Evolutionary conservation across 2,113 vertebrate species (phyloP).

Genomic region (Microtus oregoni): DNA sequence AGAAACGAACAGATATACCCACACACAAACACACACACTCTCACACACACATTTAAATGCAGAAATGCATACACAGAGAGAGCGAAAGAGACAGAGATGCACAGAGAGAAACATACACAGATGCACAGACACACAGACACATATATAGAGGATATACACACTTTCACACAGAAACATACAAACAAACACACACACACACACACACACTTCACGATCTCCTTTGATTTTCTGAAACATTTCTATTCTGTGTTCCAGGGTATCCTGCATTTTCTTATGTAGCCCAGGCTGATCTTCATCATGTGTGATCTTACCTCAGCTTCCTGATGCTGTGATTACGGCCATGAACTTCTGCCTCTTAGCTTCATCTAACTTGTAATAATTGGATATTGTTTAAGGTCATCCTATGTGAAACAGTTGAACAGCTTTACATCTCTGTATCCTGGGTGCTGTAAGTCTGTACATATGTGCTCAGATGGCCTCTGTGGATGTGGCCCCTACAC

Average conservation of each 20-base stretch:
- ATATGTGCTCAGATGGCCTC: not conserved
- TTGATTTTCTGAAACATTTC: not conserved
- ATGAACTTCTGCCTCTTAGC: not conserved
- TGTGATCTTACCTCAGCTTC: not conserved
- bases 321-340: not conserved
- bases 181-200: not conserved
- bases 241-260: not conserved
- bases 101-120: not conserved
- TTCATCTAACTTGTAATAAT: not conserved
- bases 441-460: not conserved
- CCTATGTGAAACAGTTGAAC: not conserved
- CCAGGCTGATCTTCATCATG: too few species aligned
- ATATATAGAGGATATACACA: not conserved
- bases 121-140: not conserved
- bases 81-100: not conserved
- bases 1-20: not conserved
- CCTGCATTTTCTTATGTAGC: not conserved
- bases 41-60: not conserved
- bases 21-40: too few species aligned
- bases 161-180: not conserved
- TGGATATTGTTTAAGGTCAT: not conserved
- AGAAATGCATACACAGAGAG: not conserved
- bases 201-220: not conserved
- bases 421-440: not conserved
- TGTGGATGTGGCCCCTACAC: not conserved